Conservation (phyloP, 2,797 vertebrate species). For the Lithobates pipiens region DNA sequence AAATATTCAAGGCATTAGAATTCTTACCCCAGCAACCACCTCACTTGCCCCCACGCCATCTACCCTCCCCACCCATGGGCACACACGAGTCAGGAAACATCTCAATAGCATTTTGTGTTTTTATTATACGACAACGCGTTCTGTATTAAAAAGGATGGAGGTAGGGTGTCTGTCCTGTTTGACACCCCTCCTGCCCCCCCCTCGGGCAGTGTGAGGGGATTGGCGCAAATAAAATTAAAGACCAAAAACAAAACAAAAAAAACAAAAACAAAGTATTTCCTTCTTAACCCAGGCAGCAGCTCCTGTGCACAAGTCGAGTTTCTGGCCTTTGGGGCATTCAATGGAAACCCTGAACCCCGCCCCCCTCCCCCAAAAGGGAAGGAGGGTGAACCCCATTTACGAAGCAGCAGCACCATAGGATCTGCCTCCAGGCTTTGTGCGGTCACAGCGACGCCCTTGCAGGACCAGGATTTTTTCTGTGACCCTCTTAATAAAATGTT, state of each 20-base stretch:
- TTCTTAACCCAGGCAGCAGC: slow-evolving; percentile 46
- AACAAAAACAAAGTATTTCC: slow-evolving; percentile 54
- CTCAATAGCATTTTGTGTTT: slow-evolving; percentile 61
- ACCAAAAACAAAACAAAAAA: slow-evolving; percentile 30
- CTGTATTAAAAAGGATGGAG: slow-evolving; percentile 86
- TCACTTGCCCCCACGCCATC: too few relatives aligned
- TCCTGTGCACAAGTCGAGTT: slow-evolving; percentile 46
- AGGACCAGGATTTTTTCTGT: slow-evolving; percentile 14
- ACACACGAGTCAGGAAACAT: slow-evolving; percentile 23
- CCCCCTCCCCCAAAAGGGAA: slow-evolving; percentile 57
- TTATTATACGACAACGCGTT: slow-evolving; percentile 64
- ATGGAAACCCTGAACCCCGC: slow-evolving; percentile 48
- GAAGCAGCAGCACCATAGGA: slow-evolving; percentile 50
- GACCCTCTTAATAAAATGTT: slow-evolving; percentile 47
- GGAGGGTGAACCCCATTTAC: slow-evolving; percentile 67
- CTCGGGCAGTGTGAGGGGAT: slow-evolving; percentile 63
- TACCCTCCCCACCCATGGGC: background rate
- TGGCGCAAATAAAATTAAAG: slow-evolving; percentile 62
- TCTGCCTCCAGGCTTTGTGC: slow-evolving; percentile 32
- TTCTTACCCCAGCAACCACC: too few relatives aligned
- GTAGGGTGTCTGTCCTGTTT: slow-evolving; percentile 82
- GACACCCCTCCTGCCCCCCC: slow-evolving; percentile 69
- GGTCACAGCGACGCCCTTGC: slow-evolving; percentile 50
- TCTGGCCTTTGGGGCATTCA: slow-evolving; percentile 51
- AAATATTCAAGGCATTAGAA: too few relatives aligned